Evolutionary conservation across 2,113 vertebrate species (phyloP), one percentile per base, ranked within the genome.

Genomic region (Falco punctatus): DNA sequence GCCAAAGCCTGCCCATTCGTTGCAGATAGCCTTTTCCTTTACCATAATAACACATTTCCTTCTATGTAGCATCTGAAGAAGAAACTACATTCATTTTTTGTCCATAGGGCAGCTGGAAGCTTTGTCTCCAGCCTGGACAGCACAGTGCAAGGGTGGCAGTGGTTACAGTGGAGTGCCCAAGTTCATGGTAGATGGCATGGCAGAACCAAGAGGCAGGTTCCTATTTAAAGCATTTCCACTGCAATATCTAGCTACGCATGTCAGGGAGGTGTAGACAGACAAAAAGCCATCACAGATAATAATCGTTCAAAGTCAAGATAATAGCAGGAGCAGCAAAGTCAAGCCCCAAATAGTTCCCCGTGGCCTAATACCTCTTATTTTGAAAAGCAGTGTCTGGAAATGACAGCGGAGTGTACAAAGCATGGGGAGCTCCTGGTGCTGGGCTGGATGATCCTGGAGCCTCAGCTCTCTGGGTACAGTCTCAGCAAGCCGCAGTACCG

Each of bases 61-160:
- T 83, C 19, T 30, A 10, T 4, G 22, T 17, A 77, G 35, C 30
- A 35, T 88, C 46, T 72, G 24, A 75, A 84, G 58, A 84, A 81
- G 28, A 78, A 74, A 81, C 89, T 3, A 20, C 79, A 75, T 84
- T 64, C 32, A 9, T 7, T 74, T 55, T 49, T 54, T 65, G 27
- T 80, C 49, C 42, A 32, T 6, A 52, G 7, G 46, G 42, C 49
- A 82, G 38, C 14, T n/a, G 46, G 77, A 78, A 92, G 20, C 62
- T 79, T 80, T 77, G 52, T 79, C 80, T 78, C 69, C 52, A 55
- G n/a, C 70, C 62, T 59, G 61, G 40, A 27, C 19, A 91, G 48
- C 52, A 32, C 0, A 0, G 28, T 75, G 46, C 15, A 73, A 80
- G 32, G 15, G 4, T 46, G 33, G 19, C 44, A 72, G 54, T 23